Evolutionary conservation across 2,888 invertebrate species (phyloP).

Genomic region (Augochlorella aurata): DNA sequence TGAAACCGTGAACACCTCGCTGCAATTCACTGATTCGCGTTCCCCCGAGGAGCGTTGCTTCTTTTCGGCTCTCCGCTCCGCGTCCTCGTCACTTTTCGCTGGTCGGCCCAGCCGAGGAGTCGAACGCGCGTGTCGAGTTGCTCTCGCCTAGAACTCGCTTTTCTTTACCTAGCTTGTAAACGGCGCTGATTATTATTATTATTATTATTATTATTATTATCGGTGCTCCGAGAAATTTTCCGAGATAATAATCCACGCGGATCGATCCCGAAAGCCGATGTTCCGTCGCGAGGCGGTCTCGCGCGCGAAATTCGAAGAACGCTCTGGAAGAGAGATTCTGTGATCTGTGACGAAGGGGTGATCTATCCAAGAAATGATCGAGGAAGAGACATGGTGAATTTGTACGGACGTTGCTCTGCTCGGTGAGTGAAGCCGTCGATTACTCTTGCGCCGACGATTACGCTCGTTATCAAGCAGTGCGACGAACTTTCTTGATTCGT

Average conservation of each 20-base stretch:
- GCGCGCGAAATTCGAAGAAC: conserved; percentile 12
- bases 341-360: conserved; percentile 16
- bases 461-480: not conserved
- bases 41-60: conserved; percentile 4
- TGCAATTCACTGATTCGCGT: conserved; percentile 36
- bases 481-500: not conserved
- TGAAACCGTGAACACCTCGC: conserved; percentile 29
- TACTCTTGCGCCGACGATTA: not conserved
- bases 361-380: conserved; percentile 9
- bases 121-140: not conserved
- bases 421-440: conserved; percentile 14
- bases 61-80: not conserved
- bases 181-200: too few relatives aligned
- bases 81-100: not conserved
- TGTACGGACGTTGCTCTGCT: not conserved
- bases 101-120: not conserved
- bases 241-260: not conserved
- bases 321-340: conserved; percentile 8
- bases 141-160: not conserved
- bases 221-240: too few relatives aligned
- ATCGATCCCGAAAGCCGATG: not conserved
- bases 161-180: too few relatives aligned
- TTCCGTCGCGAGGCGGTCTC: not conserved
- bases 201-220: too few relatives aligned
- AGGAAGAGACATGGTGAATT: conserved; percentile 12